These are phyloP conservation scores for Oxygymnocypris stewartii DNA, from an alignment of 2,113 vertebrate species.

Conservation along the genomic window DNA sequence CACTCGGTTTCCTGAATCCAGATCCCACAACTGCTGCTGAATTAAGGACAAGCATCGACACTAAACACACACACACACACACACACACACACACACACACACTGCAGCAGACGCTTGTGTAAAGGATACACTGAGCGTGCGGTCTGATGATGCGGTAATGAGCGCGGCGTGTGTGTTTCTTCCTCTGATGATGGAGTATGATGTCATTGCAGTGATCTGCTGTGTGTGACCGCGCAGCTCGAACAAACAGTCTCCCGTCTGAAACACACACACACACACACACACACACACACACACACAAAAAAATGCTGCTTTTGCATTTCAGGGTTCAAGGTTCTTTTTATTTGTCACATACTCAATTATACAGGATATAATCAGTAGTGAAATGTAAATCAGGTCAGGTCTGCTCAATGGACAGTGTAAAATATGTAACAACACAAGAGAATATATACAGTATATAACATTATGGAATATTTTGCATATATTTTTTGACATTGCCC, in stretches of 20 bases:
- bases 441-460: too few relatives aligned
- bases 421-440: too few relatives aligned
- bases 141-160: slow-evolving; percentile 91
- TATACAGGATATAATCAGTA: too few relatives aligned
- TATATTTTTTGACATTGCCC: too few relatives aligned
- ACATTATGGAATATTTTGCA: too few relatives aligned
- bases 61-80: neutral
- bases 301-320: neutral
- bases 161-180: slow-evolving; percentile 71
- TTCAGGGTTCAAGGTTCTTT: too few relatives aligned
- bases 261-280: slow-evolving; percentile 51
- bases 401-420: too few relatives aligned
- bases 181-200: slow-evolving; percentile 69
- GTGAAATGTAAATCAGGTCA: too few relatives aligned
- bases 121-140: slow-evolving; percentile 91
- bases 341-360: too few relatives aligned
- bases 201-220: slow-evolving; percentile 88
- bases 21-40: slow-evolving; percentile 84
- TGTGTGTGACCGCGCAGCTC: slow-evolving; percentile 89
- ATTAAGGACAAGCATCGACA: slow-evolving; percentile 21
- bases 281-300: slow-evolving; percentile 1
- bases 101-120: neutral
- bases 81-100: neutral
- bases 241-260: slow-evolving; percentile 90
- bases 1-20: slow-evolving; percentile 81